Conservation (phyloP, 2,113 vertebrate genomes). For the Gymnobelideus leadbeateri region DNA sequence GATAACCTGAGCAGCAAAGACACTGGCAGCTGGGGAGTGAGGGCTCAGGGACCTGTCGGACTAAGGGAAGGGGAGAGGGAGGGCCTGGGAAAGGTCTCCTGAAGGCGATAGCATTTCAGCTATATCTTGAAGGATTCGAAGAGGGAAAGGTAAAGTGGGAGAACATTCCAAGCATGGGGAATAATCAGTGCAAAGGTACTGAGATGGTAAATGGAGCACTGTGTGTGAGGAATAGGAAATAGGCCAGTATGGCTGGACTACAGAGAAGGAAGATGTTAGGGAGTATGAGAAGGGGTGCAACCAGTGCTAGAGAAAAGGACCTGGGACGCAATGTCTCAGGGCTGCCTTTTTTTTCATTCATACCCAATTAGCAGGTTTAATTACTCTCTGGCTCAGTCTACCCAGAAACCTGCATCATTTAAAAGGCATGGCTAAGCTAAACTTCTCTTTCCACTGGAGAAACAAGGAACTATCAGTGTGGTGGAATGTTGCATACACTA, state of each 20-base stretch:
- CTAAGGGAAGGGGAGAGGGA: too few species aligned
- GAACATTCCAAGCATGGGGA: neutral
- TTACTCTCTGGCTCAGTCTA: conserved; percentile 83
- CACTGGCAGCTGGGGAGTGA: neutral
- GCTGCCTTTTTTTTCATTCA: conserved; percentile 83
- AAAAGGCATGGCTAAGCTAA: conserved; percentile 85
- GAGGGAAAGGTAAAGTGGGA: neutral
- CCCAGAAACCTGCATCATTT: conserved; percentile 84
- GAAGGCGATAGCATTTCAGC: neutral
- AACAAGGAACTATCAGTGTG: neutral
- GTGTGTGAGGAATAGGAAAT: neutral
- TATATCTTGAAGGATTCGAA: neutral
- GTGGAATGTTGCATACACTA: conserved; percentile 79
- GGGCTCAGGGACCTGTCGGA: neutral
- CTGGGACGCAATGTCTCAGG: conserved; percentile 72
- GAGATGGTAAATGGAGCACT: neutral
- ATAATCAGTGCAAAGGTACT: neutral
- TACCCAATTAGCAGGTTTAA: conserved; percentile 85
- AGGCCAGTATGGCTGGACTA: neutral
- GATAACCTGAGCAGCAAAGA: neutral
- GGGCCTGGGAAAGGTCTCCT: neutral
- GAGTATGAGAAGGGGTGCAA: neutral
- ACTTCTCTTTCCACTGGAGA: neutral
- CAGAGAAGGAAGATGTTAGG: neutral
- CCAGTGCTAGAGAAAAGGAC: neutral